phyloP scores from a whole-genome alignment of 2,113 vertebrate genomes.

The Eidolon helvum region DNA sequence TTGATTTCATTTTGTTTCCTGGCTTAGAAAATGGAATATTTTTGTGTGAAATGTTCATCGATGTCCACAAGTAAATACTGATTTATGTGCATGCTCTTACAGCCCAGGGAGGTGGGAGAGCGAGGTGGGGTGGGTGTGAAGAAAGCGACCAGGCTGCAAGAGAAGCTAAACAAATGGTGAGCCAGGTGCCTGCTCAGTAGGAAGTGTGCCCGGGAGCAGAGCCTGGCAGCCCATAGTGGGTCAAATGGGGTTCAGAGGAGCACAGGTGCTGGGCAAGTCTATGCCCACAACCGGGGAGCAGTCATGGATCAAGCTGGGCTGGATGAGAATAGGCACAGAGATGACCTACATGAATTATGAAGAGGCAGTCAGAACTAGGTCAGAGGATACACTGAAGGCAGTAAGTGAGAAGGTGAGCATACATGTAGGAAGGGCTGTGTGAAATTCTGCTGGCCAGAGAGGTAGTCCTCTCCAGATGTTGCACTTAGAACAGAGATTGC shows the following conservation, averaged over 20 bases:
- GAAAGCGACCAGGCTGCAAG: neutral
- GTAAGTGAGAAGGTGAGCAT: neutral
- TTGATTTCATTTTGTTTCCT: conserved; percentile 48
- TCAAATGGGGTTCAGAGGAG: conserved; percentile 38
- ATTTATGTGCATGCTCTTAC: conserved; percentile 21
- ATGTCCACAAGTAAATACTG: conserved; percentile 39
- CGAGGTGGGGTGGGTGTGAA: neutral
- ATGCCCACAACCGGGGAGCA: neutral
- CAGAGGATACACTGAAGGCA: neutral
- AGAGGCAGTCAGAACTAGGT: neutral
- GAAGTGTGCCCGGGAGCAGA: neutral
- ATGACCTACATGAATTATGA: neutral
- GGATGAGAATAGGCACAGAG: neutral
- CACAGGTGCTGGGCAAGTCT: conserved; percentile 3
- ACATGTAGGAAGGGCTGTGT: neutral
- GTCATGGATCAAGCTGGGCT: neutral
- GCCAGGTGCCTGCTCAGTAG: conserved; percentile 46
- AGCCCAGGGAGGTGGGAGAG: neutral
- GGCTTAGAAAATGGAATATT: conserved; percentile 24
- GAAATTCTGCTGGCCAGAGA: neutral
- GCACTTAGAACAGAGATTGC: neutral
- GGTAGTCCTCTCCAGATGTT: neutral
- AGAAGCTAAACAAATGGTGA: conserved; percentile 51
- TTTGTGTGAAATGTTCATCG: neutral
- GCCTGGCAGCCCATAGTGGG: neutral